Base-by-base conservation (phyloP, 2,113 vertebrate species). In the Hippocampus comes region DNA sequence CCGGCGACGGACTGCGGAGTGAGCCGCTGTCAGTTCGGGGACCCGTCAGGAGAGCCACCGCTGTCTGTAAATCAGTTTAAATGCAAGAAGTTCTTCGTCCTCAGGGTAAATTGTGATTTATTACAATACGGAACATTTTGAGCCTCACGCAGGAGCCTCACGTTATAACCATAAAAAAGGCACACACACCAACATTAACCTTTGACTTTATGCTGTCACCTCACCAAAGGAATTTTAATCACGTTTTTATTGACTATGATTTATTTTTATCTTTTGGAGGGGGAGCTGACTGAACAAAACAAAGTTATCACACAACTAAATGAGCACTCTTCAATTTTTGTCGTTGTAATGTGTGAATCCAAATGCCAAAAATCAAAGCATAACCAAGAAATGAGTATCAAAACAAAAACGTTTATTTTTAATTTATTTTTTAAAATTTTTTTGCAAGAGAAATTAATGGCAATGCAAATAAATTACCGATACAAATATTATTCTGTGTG, bases 11-110 rank as follows among this genome's bases (percentile, higher is more conserved):
- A 67, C 14, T 23, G 6, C 63, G 38, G 0, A 6, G 48, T 2
- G 34, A 15, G 23, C 59, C 71, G 30, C 1, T 21, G 57, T 42
- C 60, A 23, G 27, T 2, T 0, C 1, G 14, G 9, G 0, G 46
- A 15, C 56, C 3, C 18, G 10, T 12, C 60, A 0, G 59, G 18
- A 81, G 60, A 51, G 2, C 15, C 80, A 2, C 6, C 76, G 0
- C 51, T 84, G 59, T 7, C 77, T 1, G 34, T 84, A 66, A 56
- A 82, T 4, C 85, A 86, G 41, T 93, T 90, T 69, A 93, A 86
- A 75, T 21, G 68, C 27, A 91, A 73, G 77, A 89, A 61, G 78
- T 93, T 91, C 73, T 92, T 93, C 77, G 93, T 93, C 10, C 75
- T 93, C 23, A 87, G 93, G 93, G 93, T 93, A 91, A 90, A 78